Base-by-base conservation (phyloP, 35 echinoderm and acorn worm species). In the Stichopus chloronotus region DNA sequence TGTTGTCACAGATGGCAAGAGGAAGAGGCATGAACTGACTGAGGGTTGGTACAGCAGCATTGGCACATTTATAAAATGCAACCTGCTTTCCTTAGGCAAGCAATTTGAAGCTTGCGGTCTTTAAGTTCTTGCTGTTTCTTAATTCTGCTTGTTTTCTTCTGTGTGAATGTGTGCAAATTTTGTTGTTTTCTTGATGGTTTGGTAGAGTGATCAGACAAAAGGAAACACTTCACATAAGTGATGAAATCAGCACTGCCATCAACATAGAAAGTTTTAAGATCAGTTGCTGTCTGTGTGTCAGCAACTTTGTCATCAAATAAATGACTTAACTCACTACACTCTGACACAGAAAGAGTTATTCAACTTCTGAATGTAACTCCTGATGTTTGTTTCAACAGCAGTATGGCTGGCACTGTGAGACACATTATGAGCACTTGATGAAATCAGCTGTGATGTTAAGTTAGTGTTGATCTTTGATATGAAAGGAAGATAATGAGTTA, bases 11-110 rank as follows among this genome's bases (percentile, higher is more conserved):
- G 23, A 94, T 80, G 16, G 93, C 85, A 9, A 86, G 20, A 17
- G 93, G 93, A 90, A 90, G 57, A 30, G 84, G 52, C 4, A 94
- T 55, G 63, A 94, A 77, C 58, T 94, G 92, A 61, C 59, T 25
- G 53, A 88, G 74, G 14, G 20, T 23, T 59, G 84, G 54, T 21
- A 94, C 74, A 6, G 86, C 84, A 68, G 79, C 23, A 65, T 85
- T 85, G 53, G 84, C 60, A 52, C 78, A 68, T 61, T 92, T 92
- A 21, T 59, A 92, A 58, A 79, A 92, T 61, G 91, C 91, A 25
- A 92, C 79, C 58, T 92, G 91, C 16, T 72, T 72, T 84, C 19
- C 91, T 57, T 10, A 92, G 59, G 72, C 91, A 92, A 13, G 79
- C 53, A 71, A 84, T 84, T 72, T 92, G 91, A 19, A 92, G 60